Base-by-base conservation (phyloP, 2,797 vertebrate species). In the Salmo trutta region DNA sequence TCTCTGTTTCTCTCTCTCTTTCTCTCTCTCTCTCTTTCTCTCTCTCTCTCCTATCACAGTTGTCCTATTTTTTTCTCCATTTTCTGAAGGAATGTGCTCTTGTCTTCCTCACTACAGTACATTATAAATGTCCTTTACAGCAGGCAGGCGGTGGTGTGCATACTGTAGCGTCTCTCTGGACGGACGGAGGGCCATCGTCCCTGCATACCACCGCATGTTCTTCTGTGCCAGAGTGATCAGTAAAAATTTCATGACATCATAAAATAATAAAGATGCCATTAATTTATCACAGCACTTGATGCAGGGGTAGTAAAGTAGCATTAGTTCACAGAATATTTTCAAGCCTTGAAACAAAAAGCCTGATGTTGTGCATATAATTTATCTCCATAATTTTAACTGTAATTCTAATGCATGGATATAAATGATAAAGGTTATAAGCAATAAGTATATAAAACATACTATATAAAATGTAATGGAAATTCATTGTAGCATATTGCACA, bases 201-300 rank as follows among this genome's bases (percentile, higher is more conserved):
- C 93, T 87, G 92, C 94, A 95, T 94, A 93, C 94, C 93, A 93
- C 94, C 93, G 95, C 94, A 90, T 93, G 91, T 95, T 93, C 94
- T 92, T 93, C 94, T 95, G 95, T 97, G 95, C 96, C 95, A 93
- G 95, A 98, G 96, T 97, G 96, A 98, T 99, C 97, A 97, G 96
- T 99, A 98, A 98, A 99, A 98, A 97, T 98, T 98, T 99, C 96
- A 99, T 97, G 97, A 98, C 94, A 96, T 96, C 95, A 98, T 99
- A 99, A 98, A 98, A 98, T 97, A 97, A 98, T 98, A 97, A 98
- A 99, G 98, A 96, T 95, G 96, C 94, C 96, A 96, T 98, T 98
- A 97, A 99, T 99, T 99, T 98, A 96, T 97, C 95, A 94, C 95
- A 93, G 95, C 94, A 95, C 95, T 96, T 95, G 94, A 97, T 96